Conservation (phyloP, 2,113 vertebrate genomes). For the Pimephales promelas region DNA sequence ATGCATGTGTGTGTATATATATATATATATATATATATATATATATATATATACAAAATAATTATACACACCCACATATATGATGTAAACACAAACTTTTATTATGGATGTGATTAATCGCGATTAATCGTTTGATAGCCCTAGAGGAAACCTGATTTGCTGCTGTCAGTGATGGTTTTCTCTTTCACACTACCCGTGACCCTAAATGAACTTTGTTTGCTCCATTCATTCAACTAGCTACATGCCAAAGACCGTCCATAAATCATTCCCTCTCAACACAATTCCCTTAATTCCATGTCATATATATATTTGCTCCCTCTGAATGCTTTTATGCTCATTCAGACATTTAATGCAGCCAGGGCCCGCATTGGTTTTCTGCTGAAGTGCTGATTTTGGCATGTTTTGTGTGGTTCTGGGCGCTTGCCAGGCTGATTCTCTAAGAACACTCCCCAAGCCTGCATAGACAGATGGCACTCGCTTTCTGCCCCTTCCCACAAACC, state of each 20-base stretch:
- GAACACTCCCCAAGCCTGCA: constrained; percentile 63
- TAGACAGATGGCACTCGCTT: constrained; percentile 72
- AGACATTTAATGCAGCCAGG: background rate
- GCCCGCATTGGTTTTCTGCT: constrained; percentile 17
- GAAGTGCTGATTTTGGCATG: constrained; percentile 46
- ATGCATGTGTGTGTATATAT: too few species aligned
- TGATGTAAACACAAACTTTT: too few species aligned
- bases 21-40: too few species aligned
- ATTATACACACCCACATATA: too few species aligned
- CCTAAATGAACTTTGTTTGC: background rate
- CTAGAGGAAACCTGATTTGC: background rate
- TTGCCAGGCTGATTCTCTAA: constrained; percentile 64
- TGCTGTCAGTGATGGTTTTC: constrained; percentile 4
- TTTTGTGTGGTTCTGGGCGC: constrained; percentile 45
- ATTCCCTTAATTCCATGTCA: background rate
- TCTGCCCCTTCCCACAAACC: constrained; percentile 46
- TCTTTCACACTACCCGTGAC: background rate
- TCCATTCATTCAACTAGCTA: background rate
- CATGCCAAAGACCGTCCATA: background rate
- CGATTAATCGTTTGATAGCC: too few species aligned
- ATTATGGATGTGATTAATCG: too few species aligned
- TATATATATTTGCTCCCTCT: constrained; percentile 22
- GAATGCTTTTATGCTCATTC: background rate
- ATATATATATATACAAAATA: too few species aligned
- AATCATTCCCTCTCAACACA: background rate